phyloP scores from a whole-genome alignment of 2,888 invertebrate species.

The Hypolimnas misippus region DNA sequence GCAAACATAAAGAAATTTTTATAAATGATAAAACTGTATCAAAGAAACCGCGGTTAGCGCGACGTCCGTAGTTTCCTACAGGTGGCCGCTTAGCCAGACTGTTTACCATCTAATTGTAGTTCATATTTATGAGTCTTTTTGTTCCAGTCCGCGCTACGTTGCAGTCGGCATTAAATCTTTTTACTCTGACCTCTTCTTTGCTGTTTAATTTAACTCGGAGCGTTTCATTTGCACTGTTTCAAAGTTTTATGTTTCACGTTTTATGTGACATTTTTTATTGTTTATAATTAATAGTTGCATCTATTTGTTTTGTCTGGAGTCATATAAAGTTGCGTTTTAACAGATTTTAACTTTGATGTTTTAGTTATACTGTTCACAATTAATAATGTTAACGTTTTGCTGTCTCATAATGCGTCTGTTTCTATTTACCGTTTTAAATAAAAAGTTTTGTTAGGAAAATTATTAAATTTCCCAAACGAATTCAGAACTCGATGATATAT shows the following conservation, averaged over 20 bases:
- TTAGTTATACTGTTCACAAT: background rate
- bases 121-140: slow-evolving; percentile 66
- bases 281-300: slow-evolving; percentile 14
- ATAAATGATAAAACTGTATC: slow-evolving; percentile 10
- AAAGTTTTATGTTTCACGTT: slow-evolving; percentile 22
- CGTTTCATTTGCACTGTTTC: slow-evolving; percentile 36
- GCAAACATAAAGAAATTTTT: slow-evolving; percentile 13
- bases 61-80: slow-evolving; percentile 52
- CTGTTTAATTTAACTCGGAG: slow-evolving; percentile 44
- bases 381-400: too few species aligned
- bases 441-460: background rate
- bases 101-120: slow-evolving; percentile 59
- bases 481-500: background rate
- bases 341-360: background rate
- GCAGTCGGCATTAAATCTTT: slow-evolving; percentile 48
- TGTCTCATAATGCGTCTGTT: too few species aligned
- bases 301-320: background rate
- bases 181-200: slow-evolving; percentile 44
- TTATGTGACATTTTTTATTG: slow-evolving; percentile 6
- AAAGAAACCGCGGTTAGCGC: slow-evolving; percentile 12
- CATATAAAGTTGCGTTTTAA: background rate
- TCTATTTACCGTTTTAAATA: background rate
- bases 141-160: slow-evolving; percentile 39
- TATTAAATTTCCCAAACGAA: background rate
- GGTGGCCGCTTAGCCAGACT: slow-evolving; percentile 54